phyloP scores from a whole-genome alignment of 2,113 vertebrate species.

The Percina caprodes region DNA sequence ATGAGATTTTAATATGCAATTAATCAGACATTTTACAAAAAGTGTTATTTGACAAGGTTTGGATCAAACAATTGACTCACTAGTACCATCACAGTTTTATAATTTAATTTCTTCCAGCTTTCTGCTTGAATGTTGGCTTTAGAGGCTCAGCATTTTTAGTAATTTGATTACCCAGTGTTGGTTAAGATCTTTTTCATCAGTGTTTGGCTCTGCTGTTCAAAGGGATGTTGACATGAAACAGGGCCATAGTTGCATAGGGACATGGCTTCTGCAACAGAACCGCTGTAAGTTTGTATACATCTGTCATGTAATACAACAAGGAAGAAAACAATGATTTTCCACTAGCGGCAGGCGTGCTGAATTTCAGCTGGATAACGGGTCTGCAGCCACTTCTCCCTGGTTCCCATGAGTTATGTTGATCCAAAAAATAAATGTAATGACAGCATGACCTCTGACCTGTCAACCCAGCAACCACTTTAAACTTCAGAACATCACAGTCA shows the following conservation, averaged over 20 bases:
- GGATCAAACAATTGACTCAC: constrained; percentile 9
- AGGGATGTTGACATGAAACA: constrained; percentile 63
- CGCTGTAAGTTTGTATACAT: not conserved
- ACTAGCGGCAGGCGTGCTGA: not conserved
- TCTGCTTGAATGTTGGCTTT: constrained; percentile 38
- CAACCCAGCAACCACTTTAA: constrained; percentile 19
- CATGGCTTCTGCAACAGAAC: constrained; percentile 15
- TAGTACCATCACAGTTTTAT: constrained; percentile 7
- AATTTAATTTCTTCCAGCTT: constrained; percentile 20
- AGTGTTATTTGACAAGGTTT: not conserved
- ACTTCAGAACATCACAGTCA: constrained; percentile 9
- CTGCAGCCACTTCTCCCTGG: not conserved
- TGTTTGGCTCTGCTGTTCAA: constrained; percentile 61
- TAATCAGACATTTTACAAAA: not conserved
- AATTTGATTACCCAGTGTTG: constrained; percentile 65
- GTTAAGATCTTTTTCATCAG: constrained; percentile 53
- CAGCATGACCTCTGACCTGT: constrained; percentile 18
- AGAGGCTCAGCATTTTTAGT: constrained; percentile 44
- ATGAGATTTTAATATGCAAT: not conserved
- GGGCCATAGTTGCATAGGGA: constrained; percentile 33
- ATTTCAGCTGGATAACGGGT: not conserved
- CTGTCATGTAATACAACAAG: not conserved
- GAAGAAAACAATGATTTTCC: not conserved
- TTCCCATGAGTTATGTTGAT: constrained; percentile 14
- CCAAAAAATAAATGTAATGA: not conserved